Base-by-base conservation (phyloP, 1,140 invertebrate genomes). In the Pseudomyrmex pallidus region DNA sequence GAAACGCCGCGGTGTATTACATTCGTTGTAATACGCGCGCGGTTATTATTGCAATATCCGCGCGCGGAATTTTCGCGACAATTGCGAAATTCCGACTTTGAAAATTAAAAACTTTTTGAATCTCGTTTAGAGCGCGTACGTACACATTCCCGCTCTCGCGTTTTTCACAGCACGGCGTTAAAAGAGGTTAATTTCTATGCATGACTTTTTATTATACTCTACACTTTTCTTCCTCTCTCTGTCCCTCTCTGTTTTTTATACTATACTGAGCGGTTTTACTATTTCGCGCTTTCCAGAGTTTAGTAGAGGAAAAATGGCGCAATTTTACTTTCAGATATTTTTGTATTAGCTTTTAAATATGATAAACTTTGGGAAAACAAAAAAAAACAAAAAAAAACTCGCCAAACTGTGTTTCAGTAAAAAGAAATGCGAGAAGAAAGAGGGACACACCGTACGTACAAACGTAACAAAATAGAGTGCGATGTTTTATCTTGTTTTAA, bases 311-410 rank as follows among this genome's bases (percentile, higher is more conserved):
- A 44, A 56, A 50, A 48, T 63, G 8, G 10, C 44, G 2, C n/a
- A 22, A 54, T 35, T 54, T 78, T 78, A 35, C 50, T 67, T 76
- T 54, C 7, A 54, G 46, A 22, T n/a, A 46, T n/a, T 78, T 66
- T 46, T 25, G 25, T 12, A 15, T 54, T 77, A 64, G 52, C 35
- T 20, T 67, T 46, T 66, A 67, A 68, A 57, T 17, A 54, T 15
- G 48, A 5, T 78, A 78, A 78, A 70, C 44, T 78, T 20, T 22
- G 13, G 7, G 7, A 25, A 12, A 68, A 59, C 17, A 12, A 57
- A 22, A 12, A 57, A 22, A 35, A 48, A 25, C 25, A 7, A 17
- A 7, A 8, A 8, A 9, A 59, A 52, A 20, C 56, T 3, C 0
- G 0, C 70, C 17, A 59, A 48, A 12, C 22, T 1, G 17, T 13